These are phyloP conservation scores for Ypsolopha scabrella DNA, from an alignment of 2,888 invertebrate species.

Conservation along the genomic window DNA sequence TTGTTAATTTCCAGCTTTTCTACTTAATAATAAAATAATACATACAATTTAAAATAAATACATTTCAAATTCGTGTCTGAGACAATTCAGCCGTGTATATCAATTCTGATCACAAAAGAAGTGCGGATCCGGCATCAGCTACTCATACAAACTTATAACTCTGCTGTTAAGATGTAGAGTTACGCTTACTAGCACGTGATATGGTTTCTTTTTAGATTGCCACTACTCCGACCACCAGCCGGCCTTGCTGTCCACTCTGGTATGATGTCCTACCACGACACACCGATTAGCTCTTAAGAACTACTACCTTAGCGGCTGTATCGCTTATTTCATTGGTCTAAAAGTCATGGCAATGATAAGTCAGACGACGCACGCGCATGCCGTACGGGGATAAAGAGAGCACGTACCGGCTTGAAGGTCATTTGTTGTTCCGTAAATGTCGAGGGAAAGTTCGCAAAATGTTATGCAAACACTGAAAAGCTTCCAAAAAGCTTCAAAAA, in stretches of 20 bases:
- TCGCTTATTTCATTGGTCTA: too few relatives aligned
- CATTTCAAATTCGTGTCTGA: slow-evolving; percentile 15
- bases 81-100: slow-evolving; percentile 5
- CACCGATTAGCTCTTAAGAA: too few relatives aligned
- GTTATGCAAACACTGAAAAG: slow-evolving; percentile 12
- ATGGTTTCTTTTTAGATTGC: not conserved
- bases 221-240: not conserved
- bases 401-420: slow-evolving; percentile 18
- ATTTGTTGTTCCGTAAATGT: slow-evolving; percentile 16
- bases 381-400: slow-evolving; percentile 19
- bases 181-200: not conserved
- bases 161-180: not conserved
- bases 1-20: too few relatives aligned
- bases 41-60: too few relatives aligned
- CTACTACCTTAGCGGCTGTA: too few relatives aligned
- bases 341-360: too few relatives aligned
- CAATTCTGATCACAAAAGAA: slow-evolving; percentile 1
- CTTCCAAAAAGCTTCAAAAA: slow-evolving; percentile 4
- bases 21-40: too few relatives aligned
- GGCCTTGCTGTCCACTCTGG: slow-evolving; percentile 19
- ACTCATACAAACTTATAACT: not conserved
- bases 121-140: not conserved
- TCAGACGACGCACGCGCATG: not conserved
- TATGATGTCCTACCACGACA: not conserved
- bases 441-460: slow-evolving; percentile 16